phyloP scores from a whole-genome alignment of 1,140 invertebrate species.

The Drosophila suzukii region DNA sequence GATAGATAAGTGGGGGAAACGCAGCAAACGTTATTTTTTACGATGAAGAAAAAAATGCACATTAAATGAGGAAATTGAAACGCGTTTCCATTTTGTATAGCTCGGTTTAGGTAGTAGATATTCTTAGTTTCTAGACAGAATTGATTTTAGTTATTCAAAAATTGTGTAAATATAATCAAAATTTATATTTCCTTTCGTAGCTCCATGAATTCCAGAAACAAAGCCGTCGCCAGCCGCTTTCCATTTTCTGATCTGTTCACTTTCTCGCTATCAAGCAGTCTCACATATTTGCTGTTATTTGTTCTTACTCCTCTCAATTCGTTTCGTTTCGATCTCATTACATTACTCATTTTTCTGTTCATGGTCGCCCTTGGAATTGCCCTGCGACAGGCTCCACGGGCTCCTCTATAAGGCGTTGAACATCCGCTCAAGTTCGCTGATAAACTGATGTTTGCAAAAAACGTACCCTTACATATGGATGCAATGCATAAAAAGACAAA shows the following conservation, averaged over 20 bases:
- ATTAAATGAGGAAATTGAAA: constrained; percentile 30
- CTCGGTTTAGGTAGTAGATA: constrained; percentile 52
- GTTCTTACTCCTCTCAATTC: constrained; percentile 31
- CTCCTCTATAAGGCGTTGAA: constrained; percentile 68
- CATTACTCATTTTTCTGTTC: constrained; percentile 16
- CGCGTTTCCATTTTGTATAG: constrained; percentile 33
- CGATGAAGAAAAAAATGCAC: constrained; percentile 35
- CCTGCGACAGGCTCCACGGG: constrained; percentile 24
- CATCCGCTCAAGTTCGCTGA: constrained; percentile 70
- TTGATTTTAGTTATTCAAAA: constrained; percentile 50
- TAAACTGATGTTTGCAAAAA: constrained; percentile 58
- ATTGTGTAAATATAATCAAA: constrained; percentile 77
- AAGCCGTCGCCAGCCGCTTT: constrained; percentile 16
- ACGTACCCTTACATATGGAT: constrained; percentile 14
- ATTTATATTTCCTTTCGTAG: constrained; percentile 60
- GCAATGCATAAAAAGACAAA: constrained; percentile 29
- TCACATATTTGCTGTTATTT: constrained; percentile 78
- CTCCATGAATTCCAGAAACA: constrained; percentile 47
- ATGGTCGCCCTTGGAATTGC: constrained; percentile 7
- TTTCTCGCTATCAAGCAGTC: constrained; percentile 64
- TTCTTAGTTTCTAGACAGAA: constrained; percentile 62
- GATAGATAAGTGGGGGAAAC: constrained; percentile 3
- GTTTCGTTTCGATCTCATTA: constrained; percentile 8
- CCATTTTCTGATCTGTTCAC: constrained; percentile 26
- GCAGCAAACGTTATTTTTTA: constrained; percentile 19